A percentile compares a stretch with the other conserved stretches of the same genome.
phyloP scores from a whole-genome alignment of 2,113 vertebrate genomes.

The Tachysurus fulvidraco region DNA sequence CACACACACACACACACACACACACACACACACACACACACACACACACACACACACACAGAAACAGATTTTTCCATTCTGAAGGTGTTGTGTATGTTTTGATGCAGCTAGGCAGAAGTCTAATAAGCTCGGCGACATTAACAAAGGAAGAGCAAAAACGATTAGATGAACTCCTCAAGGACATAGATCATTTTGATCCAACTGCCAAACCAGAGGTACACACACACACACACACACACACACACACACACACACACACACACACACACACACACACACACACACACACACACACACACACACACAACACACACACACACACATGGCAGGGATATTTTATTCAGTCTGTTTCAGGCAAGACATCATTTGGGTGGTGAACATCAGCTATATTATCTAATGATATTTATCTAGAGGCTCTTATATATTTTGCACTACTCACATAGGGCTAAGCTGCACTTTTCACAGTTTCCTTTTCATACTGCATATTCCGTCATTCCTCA shows the following conservation, averaged over 20 bases:
- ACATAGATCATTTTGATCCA: conserved; percentile 63
- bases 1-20: neutral
- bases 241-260: too few relatives aligned
- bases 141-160: conserved; percentile 80
- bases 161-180: conserved; percentile 80
- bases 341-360: conserved; percentile 5
- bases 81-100: conserved; percentile 44
- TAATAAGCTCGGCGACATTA: conserved; percentile 74
- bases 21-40: neutral
- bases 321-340: neutral
- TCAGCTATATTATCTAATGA: neutral
- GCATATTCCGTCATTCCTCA: conserved; percentile 26
- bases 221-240: too few relatives aligned
- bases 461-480: conserved; percentile 35
- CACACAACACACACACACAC: too few relatives aligned
- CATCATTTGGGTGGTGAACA: neutral
- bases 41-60: neutral
- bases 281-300: too few relatives aligned
- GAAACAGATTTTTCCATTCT: neutral
- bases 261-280: too few relatives aligned
- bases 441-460: neutral
- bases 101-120: conserved; percentile 79
- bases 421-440: neutral
- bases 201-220: conserved; percentile 31
- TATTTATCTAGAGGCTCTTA: neutral